These are phyloP conservation scores for Hyphantria cunea DNA, from an alignment of 1,140 invertebrate genomes.

Conservation along the genomic window DNA sequence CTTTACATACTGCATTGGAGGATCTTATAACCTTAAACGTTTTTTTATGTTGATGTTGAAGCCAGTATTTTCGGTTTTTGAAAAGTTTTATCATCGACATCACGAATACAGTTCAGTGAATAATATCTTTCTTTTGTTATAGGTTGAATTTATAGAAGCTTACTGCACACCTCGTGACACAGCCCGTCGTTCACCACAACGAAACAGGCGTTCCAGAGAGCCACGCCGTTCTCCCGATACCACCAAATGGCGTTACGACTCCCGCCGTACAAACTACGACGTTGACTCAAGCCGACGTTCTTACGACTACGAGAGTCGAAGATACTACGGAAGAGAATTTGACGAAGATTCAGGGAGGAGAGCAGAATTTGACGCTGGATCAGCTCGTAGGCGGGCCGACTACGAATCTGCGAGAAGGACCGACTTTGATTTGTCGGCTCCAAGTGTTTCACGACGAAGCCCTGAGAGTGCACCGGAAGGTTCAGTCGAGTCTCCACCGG, in stretches of 20 bases:
- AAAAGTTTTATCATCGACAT: no score
- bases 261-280: conserved; percentile 64
- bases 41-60: no score
- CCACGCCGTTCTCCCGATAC: conserved; percentile 67
- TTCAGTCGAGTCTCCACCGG: conserved; percentile 68
- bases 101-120: no score
- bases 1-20: conserved; percentile 30
- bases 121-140: conserved; percentile 56
- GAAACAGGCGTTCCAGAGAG: conserved; percentile 67
- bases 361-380: conserved; percentile 71
- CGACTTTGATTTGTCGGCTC: conserved; percentile 72
- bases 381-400: conserved; percentile 68
- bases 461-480: conserved; percentile 74
- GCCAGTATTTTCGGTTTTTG: no score
- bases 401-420: conserved; percentile 75
- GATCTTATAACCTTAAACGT: conserved; percentile 14
- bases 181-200: conserved; percentile 70
- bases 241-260: conserved; percentile 69
- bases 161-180: conserved; percentile 83
- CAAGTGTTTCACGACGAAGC: conserved; percentile 65
- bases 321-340: conserved; percentile 63
- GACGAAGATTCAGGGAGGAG: conserved; percentile 68
- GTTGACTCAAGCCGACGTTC: conserved; percentile 63
- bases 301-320: conserved; percentile 66
- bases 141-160: conserved; percentile 84